Evolutionary conservation across 2,888 invertebrate species (phyloP), one percentile per base, ranked within the genome.

Genomic region (Dynastes hyllus): DNA sequence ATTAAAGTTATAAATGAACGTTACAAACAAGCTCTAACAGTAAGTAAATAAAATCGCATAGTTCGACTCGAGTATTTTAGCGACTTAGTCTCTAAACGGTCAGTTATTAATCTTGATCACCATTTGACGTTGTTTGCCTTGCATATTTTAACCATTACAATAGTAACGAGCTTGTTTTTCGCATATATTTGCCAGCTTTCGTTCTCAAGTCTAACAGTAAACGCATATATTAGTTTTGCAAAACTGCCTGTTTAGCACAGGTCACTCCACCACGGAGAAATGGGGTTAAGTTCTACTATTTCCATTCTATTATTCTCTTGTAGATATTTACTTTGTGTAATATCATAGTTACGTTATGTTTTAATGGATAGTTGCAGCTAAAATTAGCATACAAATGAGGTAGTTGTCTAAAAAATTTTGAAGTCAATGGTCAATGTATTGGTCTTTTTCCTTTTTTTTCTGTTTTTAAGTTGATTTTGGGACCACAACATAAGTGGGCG

Each of bases 241-340:
- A 75, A 61, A 63, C 61, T 63, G n/a, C 4, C n/a, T 37, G 22
- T 55, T 71, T 71, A 71, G 40, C 55, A 16, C 40, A 22, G 73
- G 40, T 45, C 73, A 75, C 45, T 75, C 32, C 50, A 27, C 40
- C 29, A 40, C 6, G 45, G 6, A 27, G 73, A 75, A 45, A 40
- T 40, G 11, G 22, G 45, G 61, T 75, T 75, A 69, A 13, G 8
- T 16, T 71, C 55, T 32, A 58, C 53, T n/a, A 61, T 61, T 27
- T 45, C 61, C 27, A 75, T 61, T 16, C 37, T 75, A 45, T 45
- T 75, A 45, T 63, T 61, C 4, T 22, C 2, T 58, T 58, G 4
- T 63, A 22, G 3, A 32, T 29, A 69, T 61, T 75, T 11, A 73
- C 11, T 58, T 11, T n/a, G 61, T 45, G n/a, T 73, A 73, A 73